Evolutionary conservation across 1,140 invertebrate genomes (phyloP).

Genomic region (Latrodectus geometricus): DNA sequence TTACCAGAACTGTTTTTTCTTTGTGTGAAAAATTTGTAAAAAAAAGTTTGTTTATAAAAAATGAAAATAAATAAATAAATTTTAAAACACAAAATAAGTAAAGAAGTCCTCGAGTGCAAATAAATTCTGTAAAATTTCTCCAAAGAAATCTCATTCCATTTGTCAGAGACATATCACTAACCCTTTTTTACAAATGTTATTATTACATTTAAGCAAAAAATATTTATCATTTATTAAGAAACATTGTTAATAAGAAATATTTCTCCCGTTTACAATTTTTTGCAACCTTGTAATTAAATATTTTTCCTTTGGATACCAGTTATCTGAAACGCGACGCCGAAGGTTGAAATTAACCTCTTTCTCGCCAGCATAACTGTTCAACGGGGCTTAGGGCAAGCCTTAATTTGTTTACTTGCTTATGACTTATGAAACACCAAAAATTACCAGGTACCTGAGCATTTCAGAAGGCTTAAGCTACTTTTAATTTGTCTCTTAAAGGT

Average conservation of each 20-base stretch:
- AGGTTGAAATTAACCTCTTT: constrained; percentile 14
- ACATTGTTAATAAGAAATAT: background rate
- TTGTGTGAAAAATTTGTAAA: background rate
- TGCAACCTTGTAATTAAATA: background rate
- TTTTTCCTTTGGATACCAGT: background rate
- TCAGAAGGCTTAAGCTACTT: constrained; percentile 38
- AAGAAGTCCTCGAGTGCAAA: too few relatives aligned
- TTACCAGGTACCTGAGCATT: constrained; percentile 24
- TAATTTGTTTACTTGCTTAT: constrained; percentile 34
- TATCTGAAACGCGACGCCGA: background rate
- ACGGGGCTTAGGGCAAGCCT: background rate
- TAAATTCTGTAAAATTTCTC: too few relatives aligned
- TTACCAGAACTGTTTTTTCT: background rate
- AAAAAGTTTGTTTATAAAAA: background rate
- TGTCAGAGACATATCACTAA: too few relatives aligned
- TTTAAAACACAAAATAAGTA: too few relatives aligned
- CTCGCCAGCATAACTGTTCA: background rate
- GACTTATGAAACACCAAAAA: background rate
- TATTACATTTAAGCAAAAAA: too few relatives aligned
- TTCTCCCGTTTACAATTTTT: background rate
- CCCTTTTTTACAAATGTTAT: too few relatives aligned
- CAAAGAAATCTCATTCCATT: too few relatives aligned
- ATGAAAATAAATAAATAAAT: too few relatives aligned
- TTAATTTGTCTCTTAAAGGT: constrained; percentile 36
- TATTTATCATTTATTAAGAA: background rate